phyloP scores from a whole-genome alignment of 1,140 invertebrate genomes.

The Zaprionus lachaisei region DNA sequence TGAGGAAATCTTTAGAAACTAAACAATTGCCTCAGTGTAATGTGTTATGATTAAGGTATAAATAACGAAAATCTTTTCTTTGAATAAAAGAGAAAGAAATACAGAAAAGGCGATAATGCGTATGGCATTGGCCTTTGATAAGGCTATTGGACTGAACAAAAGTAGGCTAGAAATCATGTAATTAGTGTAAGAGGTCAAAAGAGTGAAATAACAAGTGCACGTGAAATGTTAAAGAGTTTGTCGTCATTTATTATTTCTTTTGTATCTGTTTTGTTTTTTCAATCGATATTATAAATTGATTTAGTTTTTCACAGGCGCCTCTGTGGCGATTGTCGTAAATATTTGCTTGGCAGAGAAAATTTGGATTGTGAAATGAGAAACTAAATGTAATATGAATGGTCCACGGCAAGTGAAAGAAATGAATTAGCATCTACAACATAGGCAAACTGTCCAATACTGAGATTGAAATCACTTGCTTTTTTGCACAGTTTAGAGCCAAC shows the following conservation, averaged over 20 bases:
- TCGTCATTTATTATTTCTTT: constrained; percentile 16
- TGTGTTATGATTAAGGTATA: background rate
- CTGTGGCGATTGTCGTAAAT: constrained; percentile 16
- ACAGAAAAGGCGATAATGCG: constrained; percentile 12
- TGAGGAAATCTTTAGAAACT: too few relatives aligned
- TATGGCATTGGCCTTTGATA: constrained; percentile 40
- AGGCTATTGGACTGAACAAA: constrained; percentile 27
- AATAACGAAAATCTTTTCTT: constrained; percentile 2
- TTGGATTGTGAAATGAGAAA: background rate
- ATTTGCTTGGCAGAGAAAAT: background rate
- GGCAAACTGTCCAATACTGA: too few relatives aligned
- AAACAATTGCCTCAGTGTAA: too few relatives aligned
- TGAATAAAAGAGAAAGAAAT: constrained; percentile 10
- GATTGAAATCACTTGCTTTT: background rate
- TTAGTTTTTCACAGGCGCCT: constrained; percentile 43
- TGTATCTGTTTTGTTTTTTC: constrained; percentile 1
- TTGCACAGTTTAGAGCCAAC: background rate
- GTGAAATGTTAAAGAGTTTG: constrained; percentile 13
- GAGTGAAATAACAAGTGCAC: constrained; percentile 18
- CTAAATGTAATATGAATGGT: background rate
- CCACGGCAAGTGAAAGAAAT: background rate
- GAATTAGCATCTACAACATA: too few relatives aligned
- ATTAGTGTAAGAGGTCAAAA: background rate
- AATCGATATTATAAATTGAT: constrained; percentile 54
- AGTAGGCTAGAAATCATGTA: background rate